Percentiles rank a stretch among this genome's conserved stretches.
Evolutionary conservation across 2,888 invertebrate species (phyloP).

Genomic region (Tenthredo mesomela): DNA sequence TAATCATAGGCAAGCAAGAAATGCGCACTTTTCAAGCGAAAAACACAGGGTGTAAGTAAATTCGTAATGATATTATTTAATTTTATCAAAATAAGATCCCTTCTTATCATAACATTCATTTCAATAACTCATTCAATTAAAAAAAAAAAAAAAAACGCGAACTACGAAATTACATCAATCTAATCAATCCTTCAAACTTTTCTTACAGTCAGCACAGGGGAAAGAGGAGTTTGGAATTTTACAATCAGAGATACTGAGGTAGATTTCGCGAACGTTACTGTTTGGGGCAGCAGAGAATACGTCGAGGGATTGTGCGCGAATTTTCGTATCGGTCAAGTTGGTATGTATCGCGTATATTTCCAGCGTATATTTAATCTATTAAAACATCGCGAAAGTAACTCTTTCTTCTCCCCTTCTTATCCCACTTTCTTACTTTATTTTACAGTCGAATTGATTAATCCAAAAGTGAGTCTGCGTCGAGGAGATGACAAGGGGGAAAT

Average conservation of each 20-base stretch:
- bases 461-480: conserved; percentile 81
- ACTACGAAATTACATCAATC: neutral
- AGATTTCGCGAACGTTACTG: conserved; percentile 87
- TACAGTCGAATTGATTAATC: conserved; percentile 85
- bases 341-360: conserved; percentile 76
- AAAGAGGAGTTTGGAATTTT: conserved; percentile 87
- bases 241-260: conserved; percentile 87
- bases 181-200: neutral
- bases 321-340: conserved; percentile 86
- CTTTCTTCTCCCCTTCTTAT: neutral
- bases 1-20: conserved; percentile 71
- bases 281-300: conserved; percentile 86
- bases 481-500: conserved; percentile 81
- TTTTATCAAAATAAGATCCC: neutral
- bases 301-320: conserved; percentile 82
- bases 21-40: conserved; percentile 68
- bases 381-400: neutral
- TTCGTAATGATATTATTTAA: neutral
- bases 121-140: neutral
- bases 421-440: conserved; percentile 54
- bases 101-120: neutral
- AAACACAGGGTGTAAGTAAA: conserved; percentile 67
- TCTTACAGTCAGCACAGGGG: conserved; percentile 65
- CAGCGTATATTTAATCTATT: neutral
- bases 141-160: neutral